Conservation (phyloP, 2,113 vertebrate species). For the Vidua chalybeata region DNA sequence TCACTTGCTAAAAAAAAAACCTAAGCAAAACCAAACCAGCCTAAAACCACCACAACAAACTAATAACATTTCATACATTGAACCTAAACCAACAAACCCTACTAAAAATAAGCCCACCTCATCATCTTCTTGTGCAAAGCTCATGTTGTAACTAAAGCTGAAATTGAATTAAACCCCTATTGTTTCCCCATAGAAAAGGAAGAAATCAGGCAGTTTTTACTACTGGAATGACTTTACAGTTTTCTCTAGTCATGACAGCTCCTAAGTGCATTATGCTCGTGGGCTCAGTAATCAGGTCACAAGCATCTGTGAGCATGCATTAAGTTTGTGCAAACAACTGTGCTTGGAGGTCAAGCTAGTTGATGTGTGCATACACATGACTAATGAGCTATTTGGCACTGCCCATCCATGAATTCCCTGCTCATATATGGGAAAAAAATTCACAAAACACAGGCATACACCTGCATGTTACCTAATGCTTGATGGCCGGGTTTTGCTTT, state of each 20-base stretch:
- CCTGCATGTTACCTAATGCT: neutral
- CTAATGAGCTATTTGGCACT: neutral
- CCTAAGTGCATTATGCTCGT: rapidly evolving
- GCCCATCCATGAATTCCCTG: neutral
- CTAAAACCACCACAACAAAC: neutral
- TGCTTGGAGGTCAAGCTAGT: neutral
- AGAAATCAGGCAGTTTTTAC: neutral
- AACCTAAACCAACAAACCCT: neutral
- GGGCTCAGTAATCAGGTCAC: neutral
- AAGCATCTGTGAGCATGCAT: neutral
- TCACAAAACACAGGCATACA: neutral
- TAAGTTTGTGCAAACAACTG: slow-evolving; percentile 3
- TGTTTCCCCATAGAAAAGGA: neutral
- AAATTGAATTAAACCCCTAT: neutral
- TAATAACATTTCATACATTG: neutral
- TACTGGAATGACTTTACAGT: neutral
- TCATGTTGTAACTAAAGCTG: neutral
- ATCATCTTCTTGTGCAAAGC: neutral
- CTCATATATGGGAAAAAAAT: neutral
- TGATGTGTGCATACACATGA: neutral
- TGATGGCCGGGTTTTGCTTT: neutral
- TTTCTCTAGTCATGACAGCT: neutral
- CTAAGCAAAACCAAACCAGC: neutral
- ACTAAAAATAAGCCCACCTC: neutral
- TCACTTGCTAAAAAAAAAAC: neutral